Evolutionary conservation across 2,113 vertebrate genomes (phyloP).

Genomic region (Hiodon alosoides): DNA sequence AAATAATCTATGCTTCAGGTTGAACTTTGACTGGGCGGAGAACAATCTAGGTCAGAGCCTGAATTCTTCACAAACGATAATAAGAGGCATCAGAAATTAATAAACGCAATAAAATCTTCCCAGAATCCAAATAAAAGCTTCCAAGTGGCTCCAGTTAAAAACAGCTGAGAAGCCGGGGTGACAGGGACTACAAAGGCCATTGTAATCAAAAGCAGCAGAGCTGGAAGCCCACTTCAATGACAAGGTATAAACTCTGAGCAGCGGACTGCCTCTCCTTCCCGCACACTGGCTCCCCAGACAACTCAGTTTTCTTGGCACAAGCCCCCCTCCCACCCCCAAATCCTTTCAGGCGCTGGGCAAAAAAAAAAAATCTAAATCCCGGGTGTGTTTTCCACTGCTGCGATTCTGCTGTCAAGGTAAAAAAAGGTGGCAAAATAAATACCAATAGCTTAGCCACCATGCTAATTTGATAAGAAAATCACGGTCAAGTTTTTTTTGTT

Average conservation of each 20-base stretch:
- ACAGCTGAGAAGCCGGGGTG: conserved; percentile 46
- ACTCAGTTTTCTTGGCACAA: conserved; percentile 51
- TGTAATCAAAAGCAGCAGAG: conserved; percentile 56
- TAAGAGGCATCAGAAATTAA: conserved; percentile 53
- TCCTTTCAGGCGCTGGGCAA: conserved; percentile 46
- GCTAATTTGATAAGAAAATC: conserved; percentile 5
- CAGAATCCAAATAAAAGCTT: conserved; percentile 50
- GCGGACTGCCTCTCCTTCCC: neutral
- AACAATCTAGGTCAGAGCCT: neutral
- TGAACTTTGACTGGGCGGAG: conserved; percentile 44
- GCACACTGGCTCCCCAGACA: conserved; percentile 16
- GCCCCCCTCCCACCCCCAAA: conserved; percentile 28
- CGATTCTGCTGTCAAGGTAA: conserved; percentile 45
- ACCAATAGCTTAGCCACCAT: conserved; percentile 13
- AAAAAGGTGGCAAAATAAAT: conserved; percentile 27
- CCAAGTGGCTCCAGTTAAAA: conserved; percentile 37
- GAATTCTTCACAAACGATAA: conserved; percentile 41
- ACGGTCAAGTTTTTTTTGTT: neutral
- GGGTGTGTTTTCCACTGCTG: conserved; percentile 37
- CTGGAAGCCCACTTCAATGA: conserved; percentile 54
- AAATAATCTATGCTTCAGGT: neutral
- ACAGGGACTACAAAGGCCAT: conserved; percentile 55
- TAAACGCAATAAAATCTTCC: conserved; percentile 47
- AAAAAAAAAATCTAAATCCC: conserved; percentile 27
- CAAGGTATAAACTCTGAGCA: conserved; percentile 51